Evolutionary conservation across 2,888 invertebrate species (phyloP).

Genomic region (Athalia rosae): DNA sequence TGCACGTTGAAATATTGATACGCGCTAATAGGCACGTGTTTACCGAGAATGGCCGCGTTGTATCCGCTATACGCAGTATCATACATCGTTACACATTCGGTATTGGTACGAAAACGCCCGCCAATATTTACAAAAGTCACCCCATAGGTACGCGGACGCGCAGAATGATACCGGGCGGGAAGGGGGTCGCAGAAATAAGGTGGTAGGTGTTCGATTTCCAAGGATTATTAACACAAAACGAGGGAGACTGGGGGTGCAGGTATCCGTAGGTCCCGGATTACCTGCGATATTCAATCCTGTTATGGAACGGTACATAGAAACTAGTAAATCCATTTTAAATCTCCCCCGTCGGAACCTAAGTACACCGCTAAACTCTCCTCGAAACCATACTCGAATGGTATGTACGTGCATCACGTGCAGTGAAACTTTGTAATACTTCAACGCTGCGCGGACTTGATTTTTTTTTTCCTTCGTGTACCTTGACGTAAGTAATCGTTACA

Average conservation of each 20-base stretch:
- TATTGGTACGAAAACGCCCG: background rate
- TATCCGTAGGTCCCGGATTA: background rate
- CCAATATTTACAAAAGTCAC: constrained; percentile 24
- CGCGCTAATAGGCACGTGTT: constrained; percentile 17
- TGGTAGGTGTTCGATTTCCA: background rate
- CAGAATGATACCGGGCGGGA: background rate
- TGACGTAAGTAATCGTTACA: background rate
- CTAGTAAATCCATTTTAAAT: background rate
- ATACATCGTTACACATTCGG: background rate
- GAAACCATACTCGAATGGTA: background rate
- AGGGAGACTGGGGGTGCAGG: background rate
- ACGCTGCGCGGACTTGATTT: too few relatives aligned
- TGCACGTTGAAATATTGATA: constrained; percentile 20
- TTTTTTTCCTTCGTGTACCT: background rate
- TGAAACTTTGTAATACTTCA: background rate
- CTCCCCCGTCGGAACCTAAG: background rate
- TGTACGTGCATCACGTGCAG: background rate
- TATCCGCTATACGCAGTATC: background rate
- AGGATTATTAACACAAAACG: background rate
- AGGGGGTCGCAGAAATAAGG: background rate
- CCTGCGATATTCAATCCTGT: constrained; percentile 19
- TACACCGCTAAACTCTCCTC: background rate
- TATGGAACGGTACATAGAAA: constrained; percentile 12
- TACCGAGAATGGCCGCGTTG: background rate
- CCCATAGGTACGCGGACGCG: background rate